Evolutionary conservation across 2,797 vertebrate species (phyloP), one percentile per base, ranked within the genome.

Genomic region (Channallabes apus): DNA sequence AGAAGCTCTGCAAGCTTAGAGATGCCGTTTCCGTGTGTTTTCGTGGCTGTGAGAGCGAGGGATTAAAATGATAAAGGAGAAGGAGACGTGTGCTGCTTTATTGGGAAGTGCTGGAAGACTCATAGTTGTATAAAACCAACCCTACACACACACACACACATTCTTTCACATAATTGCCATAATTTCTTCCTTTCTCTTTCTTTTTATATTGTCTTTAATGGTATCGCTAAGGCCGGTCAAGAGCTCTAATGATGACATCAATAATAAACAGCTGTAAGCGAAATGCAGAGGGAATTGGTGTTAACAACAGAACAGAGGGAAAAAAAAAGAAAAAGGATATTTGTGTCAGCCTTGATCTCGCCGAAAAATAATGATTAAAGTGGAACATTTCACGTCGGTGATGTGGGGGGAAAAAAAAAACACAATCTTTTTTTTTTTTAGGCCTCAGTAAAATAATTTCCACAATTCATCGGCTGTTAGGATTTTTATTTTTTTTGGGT

Each of bases 1-100:
- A 86, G 89, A 89, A 85, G 88, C 87, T 73, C 87, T 64, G 68
- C 85, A 91, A 87, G 78, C 82, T 84, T 86, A 87, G 85, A 62
- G 89, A 76, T 81, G 46, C 64, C 3, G 51, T 56, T n/a, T 76
- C 51, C 11, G 15, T 41, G 73, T 46, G 75, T 72, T 85, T 87
- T 90, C 88, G 72, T 87, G 90, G 86, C 87, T 86, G 68, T 90
- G 84, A 80, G 77, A 87, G 32, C 3, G 56, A 61, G 75, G 76
- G 61, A 81, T 27, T 51, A 69, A 12, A 72, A 51, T 32, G 62
- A 85, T 81, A 79, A 82, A 61, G 84, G 82, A 82, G 61, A 32
- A 79, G 84, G 58, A 73, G 27, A 62, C 15, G 59, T 64, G 51
- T 65, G n/a, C 9, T 27, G n/a, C 41, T 51, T 17, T 51, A 29